These are phyloP conservation scores for Drosophila arizonae DNA, from an alignment of 1,140 invertebrate genomes.

Conservation along the genomic window DNA sequence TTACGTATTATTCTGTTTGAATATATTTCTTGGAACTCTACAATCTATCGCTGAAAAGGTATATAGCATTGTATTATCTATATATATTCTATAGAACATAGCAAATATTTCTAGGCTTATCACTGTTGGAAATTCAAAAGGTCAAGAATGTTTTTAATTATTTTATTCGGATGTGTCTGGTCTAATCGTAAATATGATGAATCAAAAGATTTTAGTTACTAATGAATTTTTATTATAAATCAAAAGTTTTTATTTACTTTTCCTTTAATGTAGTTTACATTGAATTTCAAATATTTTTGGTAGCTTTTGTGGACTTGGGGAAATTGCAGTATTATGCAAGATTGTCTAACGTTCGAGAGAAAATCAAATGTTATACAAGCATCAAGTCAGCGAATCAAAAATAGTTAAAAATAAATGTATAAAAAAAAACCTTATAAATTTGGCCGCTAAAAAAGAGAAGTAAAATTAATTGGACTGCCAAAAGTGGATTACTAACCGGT, in stretches of 20 bases:
- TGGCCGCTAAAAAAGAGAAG: slow-evolving; percentile 2
- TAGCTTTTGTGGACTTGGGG: neutral
- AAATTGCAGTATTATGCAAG: slow-evolving; percentile 11
- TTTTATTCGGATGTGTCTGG: neutral
- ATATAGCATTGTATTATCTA: neutral
- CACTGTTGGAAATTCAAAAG: slow-evolving; percentile 1
- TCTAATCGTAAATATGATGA: neutral
- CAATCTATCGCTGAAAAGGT: neutral
- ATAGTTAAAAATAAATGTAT: neutral
- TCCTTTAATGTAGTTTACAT: neutral
- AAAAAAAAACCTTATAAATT: too few species aligned
- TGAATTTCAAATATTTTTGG: neutral
- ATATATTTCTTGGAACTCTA: slow-evolving; percentile 1
- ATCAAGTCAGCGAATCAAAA: neutral
- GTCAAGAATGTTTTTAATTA: slow-evolving; percentile 13
- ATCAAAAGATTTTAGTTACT: neutral
- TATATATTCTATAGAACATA: neutral
- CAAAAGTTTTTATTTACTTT: neutral
- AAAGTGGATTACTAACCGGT: slow-evolving; percentile 11
- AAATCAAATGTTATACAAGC: slow-evolving; percentile 16
- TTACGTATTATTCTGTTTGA: neutral
- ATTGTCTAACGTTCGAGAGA: slow-evolving; percentile 7
- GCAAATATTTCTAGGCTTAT: slow-evolving; percentile 4
- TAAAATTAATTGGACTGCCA: neutral
- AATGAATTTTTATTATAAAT: neutral